Evolutionary conservation across 2,888 invertebrate genomes (phyloP).

Genomic region (Drosophila mimetica): DNA sequence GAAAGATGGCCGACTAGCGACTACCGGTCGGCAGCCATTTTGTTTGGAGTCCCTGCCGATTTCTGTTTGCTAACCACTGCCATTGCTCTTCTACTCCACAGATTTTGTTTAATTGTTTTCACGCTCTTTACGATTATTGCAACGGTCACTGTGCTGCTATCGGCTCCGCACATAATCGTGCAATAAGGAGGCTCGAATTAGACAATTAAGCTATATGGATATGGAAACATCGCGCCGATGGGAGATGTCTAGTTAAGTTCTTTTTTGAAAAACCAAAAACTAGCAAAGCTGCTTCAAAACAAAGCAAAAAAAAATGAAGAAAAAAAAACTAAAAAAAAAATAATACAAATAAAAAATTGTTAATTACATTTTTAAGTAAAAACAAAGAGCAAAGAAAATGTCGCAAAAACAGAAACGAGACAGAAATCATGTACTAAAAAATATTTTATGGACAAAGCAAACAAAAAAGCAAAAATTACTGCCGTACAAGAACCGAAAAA

Average conservation of each 20-base stretch:
- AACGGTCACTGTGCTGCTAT: constrained; percentile 94
- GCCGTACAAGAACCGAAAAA: constrained; percentile 71
- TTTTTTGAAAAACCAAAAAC: constrained; percentile 63
- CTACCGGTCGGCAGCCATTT: constrained; percentile 46
- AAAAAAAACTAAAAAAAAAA: constrained; percentile 49
- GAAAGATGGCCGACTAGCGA: constrained; percentile 48
- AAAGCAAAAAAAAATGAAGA: constrained; percentile 61
- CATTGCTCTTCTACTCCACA: constrained; percentile 83
- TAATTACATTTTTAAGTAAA: constrained; percentile 83
- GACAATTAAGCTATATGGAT: constrained; percentile 60
- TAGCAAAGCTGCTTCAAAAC: constrained; percentile 66
- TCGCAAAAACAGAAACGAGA: constrained; percentile 47
- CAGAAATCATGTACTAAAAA: constrained; percentile 54
- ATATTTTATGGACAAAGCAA: constrained; percentile 62
- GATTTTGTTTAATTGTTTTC: constrained; percentile 97
- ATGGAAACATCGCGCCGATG: constrained; percentile 25
- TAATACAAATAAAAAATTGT: constrained; percentile 72
- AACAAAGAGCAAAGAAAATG: constrained; percentile 50
- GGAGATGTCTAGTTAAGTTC: constrained; percentile 65
- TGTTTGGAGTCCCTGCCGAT: constrained; percentile 35
- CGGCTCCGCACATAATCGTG: constrained; percentile 97
- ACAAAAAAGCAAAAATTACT: constrained; percentile 73
- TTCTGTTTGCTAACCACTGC: constrained; percentile 13
- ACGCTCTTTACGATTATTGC: constrained; percentile 96
- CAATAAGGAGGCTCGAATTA: constrained; percentile 87